A percentile compares a stretch with the other conserved stretches of the same genome.
Conservation (phyloP, 2,797 vertebrate species). For the Fratercula arctica region DNA sequence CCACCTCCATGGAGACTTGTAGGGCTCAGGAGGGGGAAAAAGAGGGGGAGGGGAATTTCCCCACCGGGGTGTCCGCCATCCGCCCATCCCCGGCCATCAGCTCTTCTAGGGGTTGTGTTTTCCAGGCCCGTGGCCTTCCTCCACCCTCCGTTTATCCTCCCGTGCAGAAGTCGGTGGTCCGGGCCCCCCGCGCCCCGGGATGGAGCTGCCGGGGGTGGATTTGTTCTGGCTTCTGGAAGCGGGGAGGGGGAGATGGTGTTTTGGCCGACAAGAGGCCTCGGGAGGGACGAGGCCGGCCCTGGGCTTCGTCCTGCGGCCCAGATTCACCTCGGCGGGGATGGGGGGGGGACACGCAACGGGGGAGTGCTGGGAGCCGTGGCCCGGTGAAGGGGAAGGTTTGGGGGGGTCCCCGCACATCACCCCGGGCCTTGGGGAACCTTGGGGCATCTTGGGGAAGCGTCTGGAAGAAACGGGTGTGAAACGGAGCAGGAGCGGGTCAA, state of each 20-base stretch:
- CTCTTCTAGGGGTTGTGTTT: background rate
- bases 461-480: background rate
- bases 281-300: background rate
- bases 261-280: background rate
- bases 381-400: background rate
- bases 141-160: background rate
- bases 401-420: background rate
- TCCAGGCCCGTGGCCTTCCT: background rate
- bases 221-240: accelerated
- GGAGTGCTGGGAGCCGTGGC: no score
- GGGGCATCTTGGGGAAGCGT: no score
- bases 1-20: background rate
- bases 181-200: accelerated
- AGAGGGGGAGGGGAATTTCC: background rate
- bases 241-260: background rate
- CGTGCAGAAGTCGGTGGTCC: accelerated
- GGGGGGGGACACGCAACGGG: background rate
- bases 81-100: accelerated
- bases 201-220: background rate
- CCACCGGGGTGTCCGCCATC: accelerated
- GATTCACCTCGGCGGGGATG: background rate
- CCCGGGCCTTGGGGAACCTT: background rate
- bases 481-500: background rate
- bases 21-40: background rate
- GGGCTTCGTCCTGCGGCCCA: background rate